Conservation (phyloP, 2,888 invertebrate species). For the Mesorhabditis spiculigera region DNA sequence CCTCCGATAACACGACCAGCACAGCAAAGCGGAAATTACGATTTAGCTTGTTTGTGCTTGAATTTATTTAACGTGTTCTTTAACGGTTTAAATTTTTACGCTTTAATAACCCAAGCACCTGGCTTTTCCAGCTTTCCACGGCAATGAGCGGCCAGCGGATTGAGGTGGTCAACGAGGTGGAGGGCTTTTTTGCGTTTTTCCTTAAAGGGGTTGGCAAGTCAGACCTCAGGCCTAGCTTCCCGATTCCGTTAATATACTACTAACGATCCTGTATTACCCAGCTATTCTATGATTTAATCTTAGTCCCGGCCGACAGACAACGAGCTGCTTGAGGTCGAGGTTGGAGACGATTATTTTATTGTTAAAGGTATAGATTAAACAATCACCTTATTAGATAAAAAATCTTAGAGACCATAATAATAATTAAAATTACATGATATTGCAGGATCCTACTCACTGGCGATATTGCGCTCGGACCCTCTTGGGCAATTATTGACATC, state of each 20-base stretch:
- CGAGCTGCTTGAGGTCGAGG: slow-evolving; percentile 1
- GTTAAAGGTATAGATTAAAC: background rate
- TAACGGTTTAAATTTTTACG: too few relatives aligned
- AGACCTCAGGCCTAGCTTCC: background rate
- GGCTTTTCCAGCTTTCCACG: background rate
- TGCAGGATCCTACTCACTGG: background rate
- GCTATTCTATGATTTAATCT: background rate
- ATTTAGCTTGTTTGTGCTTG: background rate
- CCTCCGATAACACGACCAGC: background rate
- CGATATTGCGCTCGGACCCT: background rate
- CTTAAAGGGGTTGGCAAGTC: background rate
- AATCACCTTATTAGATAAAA: background rate
- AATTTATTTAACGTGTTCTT: background rate
- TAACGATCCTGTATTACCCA: background rate
- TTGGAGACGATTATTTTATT: background rate
- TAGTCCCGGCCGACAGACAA: background rate
- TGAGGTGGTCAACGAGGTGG: background rate
- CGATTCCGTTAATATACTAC: background rate
- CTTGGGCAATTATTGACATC: background rate
- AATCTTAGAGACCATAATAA: background rate
- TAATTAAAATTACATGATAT: too few relatives aligned
- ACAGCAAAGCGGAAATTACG: background rate
- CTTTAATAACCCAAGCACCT: too few relatives aligned
- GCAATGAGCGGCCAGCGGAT: background rate
- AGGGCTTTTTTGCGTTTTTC: background rate